Evolutionary conservation across 2,797 vertebrate genomes (phyloP), one percentile per base, ranked within the genome.

Genomic region (Chlorospingus semifuscus): DNA sequence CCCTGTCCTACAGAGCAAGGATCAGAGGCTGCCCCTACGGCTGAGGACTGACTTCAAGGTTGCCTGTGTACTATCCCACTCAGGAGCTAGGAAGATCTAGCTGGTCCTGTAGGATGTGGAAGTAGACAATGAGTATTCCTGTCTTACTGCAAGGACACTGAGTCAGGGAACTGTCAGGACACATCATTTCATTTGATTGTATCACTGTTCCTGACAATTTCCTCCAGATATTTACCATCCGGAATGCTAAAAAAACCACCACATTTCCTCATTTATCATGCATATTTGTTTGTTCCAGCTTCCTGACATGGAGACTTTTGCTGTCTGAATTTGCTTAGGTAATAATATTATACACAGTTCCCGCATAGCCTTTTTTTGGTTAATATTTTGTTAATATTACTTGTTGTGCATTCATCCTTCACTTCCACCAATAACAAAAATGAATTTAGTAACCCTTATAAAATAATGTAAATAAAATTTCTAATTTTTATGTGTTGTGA

Each of bases 21-120:
- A 6, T 3, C 15, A 8, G 17, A 39, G 27, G 1, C 18, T 72
- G 50, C 15, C 11, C 26, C 14, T 27, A 5, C 0, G 11, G 6
- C 37, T 4, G 0, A 6, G 6, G 26, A 34, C 55, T 56, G 22
- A 9, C 44, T 37, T 7, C 30, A 50, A 44, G 6, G 12, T n/a
- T 77, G 34, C 12, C 17, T 19, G 5, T 14, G 23, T 80, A 29
- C 46, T 26, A 19, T 11, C 60, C 42, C 1, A 2, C 21, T 46
- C 37, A 55, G 57, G 39, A 68, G 5, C 9, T 12, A 12, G 44
- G 39, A 52, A 69, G 18, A 39, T 63, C 22, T 44, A 11, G 27
- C 12, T 50, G 50, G 39, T 49, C 27, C 34, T 61, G 2, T 32
- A 60, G 65, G 46, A 80, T 42, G n/a, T 87, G 60, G 66, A 90